Conservation (phyloP, 1,140 invertebrate species). For the Drosophila ficusphila region DNA sequence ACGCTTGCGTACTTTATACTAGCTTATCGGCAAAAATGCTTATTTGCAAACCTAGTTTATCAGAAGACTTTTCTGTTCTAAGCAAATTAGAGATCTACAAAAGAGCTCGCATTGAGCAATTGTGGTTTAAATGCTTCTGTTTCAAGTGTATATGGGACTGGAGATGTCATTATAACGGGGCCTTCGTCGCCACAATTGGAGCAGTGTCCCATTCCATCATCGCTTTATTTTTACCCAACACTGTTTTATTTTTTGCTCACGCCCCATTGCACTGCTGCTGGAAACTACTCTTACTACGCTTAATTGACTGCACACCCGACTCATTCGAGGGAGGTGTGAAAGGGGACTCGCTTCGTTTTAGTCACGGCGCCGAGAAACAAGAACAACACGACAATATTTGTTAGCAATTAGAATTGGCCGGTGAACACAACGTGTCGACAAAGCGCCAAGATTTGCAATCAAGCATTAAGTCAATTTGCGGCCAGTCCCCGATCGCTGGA, state of each 20-base stretch:
- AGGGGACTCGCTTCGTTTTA: constrained; percentile 16
- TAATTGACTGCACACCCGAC: constrained; percentile 51
- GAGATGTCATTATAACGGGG: constrained; percentile 5
- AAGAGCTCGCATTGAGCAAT: no score
- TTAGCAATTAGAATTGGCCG: constrained; percentile 73
- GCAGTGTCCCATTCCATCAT: constrained; percentile 2
- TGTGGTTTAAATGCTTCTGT: neutral
- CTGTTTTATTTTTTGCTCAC: constrained; percentile 21
- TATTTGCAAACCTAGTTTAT: no score
- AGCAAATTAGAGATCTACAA: no score
- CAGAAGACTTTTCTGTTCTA: no score
- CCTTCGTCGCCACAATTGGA: constrained; percentile 33
- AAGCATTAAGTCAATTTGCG: constrained; percentile 77
- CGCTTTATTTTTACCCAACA: constrained; percentile 5
- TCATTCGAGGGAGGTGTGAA: neutral
- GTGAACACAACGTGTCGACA: constrained; percentile 68
- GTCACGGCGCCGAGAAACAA: constrained; percentile 45
- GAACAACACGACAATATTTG: constrained; percentile 55
- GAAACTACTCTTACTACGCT: constrained; percentile 33
- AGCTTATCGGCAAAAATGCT: no score
- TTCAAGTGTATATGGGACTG: constrained; percentile 14
- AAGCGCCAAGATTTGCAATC: constrained; percentile 75
- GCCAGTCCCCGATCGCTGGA: constrained; percentile 38
- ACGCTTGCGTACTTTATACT: no score
- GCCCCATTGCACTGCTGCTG: constrained; percentile 38